Conservation (phyloP, 2,888 invertebrate genomes). For the Meganola albula region DNA sequence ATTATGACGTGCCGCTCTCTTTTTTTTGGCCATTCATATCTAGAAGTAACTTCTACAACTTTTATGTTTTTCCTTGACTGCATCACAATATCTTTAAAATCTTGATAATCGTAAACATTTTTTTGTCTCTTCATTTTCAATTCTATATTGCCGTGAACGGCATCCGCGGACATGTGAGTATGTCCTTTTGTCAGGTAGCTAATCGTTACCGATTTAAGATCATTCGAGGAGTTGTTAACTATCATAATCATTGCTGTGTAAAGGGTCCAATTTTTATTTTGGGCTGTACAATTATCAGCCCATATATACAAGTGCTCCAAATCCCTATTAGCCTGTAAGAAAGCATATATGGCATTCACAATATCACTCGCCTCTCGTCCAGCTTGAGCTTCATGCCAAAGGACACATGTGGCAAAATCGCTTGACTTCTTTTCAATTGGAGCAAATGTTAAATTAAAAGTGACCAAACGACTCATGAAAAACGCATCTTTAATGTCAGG, state of each 20-base stretch:
- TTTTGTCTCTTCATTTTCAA: too few relatives aligned
- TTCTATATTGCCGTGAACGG: too few relatives aligned
- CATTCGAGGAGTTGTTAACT: too few relatives aligned
- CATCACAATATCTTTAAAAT: too few relatives aligned
- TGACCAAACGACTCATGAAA: conserved; percentile 13
- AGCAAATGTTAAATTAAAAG: conserved; percentile 18
- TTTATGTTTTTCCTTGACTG: too few relatives aligned
- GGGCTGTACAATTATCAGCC: conserved; percentile 9
- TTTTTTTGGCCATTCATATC: too few relatives aligned
- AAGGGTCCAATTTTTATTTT: conserved; percentile 7
- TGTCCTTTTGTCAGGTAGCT: too few relatives aligned
- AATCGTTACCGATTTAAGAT: too few relatives aligned
- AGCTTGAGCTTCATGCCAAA: conserved; percentile 15
- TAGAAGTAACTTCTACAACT: too few relatives aligned
- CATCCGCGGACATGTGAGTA: too few relatives aligned
- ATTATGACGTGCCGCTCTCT: too few relatives aligned
- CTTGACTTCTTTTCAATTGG: conserved; percentile 12
- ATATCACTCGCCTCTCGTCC: conserved; percentile 7
- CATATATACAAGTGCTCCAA: conserved; percentile 7
- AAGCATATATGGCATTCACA: conserved; percentile 7
- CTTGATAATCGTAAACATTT: too few relatives aligned
- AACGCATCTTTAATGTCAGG: conserved; percentile 16
- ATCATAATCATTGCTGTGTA: conserved; percentile 7
- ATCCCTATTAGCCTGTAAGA: conserved; percentile 8
- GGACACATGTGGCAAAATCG: conserved; percentile 11